Evolutionary conservation across 2,113 vertebrate species (phyloP), one percentile per base, ranked within the genome.

Genomic region (Pseudorhombus dupliciocellatus): DNA sequence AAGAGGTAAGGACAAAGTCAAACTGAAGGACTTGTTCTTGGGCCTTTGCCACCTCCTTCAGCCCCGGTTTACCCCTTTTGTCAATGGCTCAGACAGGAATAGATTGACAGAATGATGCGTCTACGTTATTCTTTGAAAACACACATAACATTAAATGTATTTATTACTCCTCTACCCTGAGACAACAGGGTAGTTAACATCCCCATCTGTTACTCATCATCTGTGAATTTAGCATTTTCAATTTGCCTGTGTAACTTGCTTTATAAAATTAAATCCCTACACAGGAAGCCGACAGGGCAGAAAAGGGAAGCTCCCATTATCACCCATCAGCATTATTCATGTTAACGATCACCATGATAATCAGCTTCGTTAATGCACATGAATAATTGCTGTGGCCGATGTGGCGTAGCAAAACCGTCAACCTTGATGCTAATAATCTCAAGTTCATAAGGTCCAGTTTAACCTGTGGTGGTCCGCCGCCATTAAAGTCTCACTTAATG

Each of bases 1-100:
- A 99, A 99, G 92, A 99, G 98, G 97, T 99, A 93, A 86, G 91
- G 34, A 15, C 20, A n/a, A 21, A 20, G 31, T 34, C 20, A 34
- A 37, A 34, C 56, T 37, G 16, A 34, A 21, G 22, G 28, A 31
- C 6, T 31, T 18, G 18, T 16, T 4, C 15, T 1, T 11, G 26
- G 10, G 15, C 26, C 53, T 8, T 48, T 24, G 6, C 15, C 2
- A 1, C 25, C 5, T 55, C 26, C 21, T 55, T 18, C 25, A 28
- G 46, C 44, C 44, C 15, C 16, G n/a, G n/a, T n/a, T n/a, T n/a
- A n/a, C n/a, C n/a, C 31, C 9, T 34, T 34, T 34, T 34, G 31
- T 34, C 53, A 16, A 0, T n/a, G 54, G n/a, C 20, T 20, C 26
- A 70, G 44, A 44, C 62, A 42, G 51, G 34, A 18, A 9, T 57